A percentile compares a stretch with the other conserved stretches of the same genome.
These are phyloP conservation scores for Conus canariensis DNA, from an alignment of 2,888 invertebrate genomes.

Conservation along the genomic window DNA sequence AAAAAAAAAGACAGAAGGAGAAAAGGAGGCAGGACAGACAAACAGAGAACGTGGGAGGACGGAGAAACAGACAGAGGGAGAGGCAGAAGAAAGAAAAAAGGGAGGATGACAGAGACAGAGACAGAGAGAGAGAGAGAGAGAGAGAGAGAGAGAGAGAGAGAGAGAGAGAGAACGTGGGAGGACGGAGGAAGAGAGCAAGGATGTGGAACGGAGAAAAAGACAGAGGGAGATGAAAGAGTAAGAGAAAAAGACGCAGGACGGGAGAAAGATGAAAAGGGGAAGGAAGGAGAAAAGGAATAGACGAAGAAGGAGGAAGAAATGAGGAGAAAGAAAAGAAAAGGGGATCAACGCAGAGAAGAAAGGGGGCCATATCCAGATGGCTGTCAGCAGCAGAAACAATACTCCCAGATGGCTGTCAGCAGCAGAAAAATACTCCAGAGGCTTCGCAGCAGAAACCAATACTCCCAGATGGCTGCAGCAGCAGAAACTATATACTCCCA, in stretches of 20 bases:
- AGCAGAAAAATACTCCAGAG: too few relatives aligned
- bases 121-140: neutral
- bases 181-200: neutral
- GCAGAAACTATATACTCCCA: too few relatives aligned
- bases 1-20: too few relatives aligned
- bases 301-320: neutral
- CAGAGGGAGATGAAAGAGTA: too few relatives aligned
- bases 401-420: too few relatives aligned
- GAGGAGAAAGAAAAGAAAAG: neutral
- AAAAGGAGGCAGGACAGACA: too few relatives aligned
- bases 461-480: too few relatives aligned
- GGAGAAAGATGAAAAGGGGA: neutral
- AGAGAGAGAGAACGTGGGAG: neutral
- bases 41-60: too few relatives aligned
- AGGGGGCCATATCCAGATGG: neutral
- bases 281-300: neutral
- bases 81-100: neutral
- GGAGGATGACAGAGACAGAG: neutral
- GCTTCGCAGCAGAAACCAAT: too few relatives aligned
- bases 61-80: too few relatives aligned
- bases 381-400: too few relatives aligned
- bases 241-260: neutral
- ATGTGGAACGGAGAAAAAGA: neutral
- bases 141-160: neutral
- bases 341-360: too few relatives aligned